Base-by-base conservation (phyloP, 1,140 invertebrate species). In the Pseudomyrmex concolor region DNA sequence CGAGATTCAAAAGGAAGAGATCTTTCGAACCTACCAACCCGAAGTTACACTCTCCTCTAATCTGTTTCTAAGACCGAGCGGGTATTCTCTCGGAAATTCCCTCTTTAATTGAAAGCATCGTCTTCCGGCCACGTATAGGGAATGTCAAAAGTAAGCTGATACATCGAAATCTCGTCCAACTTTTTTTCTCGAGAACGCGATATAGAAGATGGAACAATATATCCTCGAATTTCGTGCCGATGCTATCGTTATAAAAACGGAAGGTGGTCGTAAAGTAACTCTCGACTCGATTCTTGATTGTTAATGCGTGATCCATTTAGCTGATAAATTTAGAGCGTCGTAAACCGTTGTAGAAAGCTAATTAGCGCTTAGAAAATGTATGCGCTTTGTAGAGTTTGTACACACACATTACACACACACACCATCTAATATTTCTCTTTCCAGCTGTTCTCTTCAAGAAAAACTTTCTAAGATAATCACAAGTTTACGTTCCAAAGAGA, bases 21-120 rank as follows among this genome's bases (percentile, higher is more conserved):
- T 80, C 22, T 54, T 67, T 80, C 64, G 64, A 62, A 54, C 64
- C 59, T 80, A 25, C 43, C 9, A 67, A 0, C 19, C 64, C 60
- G 10, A 34, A 77, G 50, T 66, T 63, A 77, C 63, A 78, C 45
- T 84, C 66, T n/a, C 43, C 83, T 50, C 55, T 55, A 66, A 81
- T 71, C 64, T 73, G 86, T 78, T 83, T 85, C 76, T 43, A 81
- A 48, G 34, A 78, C 63, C 43, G 51, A 84, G 54, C 45, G 54
- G 55, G 19, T 60, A 5, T 34, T 5, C 5, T 34, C 63, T 76
- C 62, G 60, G 67, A 83, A 76, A 84, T 71, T 84, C 19, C 50
- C 64, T 25, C 76, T 70, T 84, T 84, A 84, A 84, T 84, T 84
- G 66, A 81, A 84, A 80, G 51, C 54, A 60, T 22, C 60, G 73